Conservation (phyloP, 1,140 invertebrate genomes). For the Drosophila nigrodunni region DNA sequence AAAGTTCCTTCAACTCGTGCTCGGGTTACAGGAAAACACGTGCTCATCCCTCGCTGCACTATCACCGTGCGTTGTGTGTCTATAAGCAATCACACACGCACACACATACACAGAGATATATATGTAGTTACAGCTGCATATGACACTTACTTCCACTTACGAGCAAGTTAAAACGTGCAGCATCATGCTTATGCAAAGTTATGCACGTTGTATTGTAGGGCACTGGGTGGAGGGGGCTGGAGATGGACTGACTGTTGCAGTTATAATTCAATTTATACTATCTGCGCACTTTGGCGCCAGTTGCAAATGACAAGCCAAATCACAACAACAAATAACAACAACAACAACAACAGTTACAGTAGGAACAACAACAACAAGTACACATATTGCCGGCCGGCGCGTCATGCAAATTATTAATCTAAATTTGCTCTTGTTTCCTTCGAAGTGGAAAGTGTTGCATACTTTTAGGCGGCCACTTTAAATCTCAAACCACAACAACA, state of each 20-base stretch:
- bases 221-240: not conserved
- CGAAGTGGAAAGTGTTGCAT: not conserved
- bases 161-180: too few relatives aligned
- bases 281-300: not conserved
- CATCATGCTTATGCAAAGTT: too few relatives aligned
- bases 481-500: constrained; percentile 1
- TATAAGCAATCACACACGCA: not conserved
- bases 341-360: not conserved
- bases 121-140: too few relatives aligned
- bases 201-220: not conserved
- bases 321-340: not conserved
- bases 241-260: not conserved
- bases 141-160: too few relatives aligned
- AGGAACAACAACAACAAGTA: constrained; percentile 2
- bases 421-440: not conserved
- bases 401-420: constrained; percentile 8
- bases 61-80: not conserved
- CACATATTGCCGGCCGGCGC: constrained; percentile 8
- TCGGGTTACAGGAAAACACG: not conserved
- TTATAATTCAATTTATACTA: not conserved
- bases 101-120: too few relatives aligned
- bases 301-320: not conserved
- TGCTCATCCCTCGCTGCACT: not conserved
- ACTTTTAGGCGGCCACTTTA: constrained; percentile 4
- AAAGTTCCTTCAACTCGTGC: not conserved